Conservation (phyloP, 2,797 vertebrate species). For the Lepilemur ruficaudatus region DNA sequence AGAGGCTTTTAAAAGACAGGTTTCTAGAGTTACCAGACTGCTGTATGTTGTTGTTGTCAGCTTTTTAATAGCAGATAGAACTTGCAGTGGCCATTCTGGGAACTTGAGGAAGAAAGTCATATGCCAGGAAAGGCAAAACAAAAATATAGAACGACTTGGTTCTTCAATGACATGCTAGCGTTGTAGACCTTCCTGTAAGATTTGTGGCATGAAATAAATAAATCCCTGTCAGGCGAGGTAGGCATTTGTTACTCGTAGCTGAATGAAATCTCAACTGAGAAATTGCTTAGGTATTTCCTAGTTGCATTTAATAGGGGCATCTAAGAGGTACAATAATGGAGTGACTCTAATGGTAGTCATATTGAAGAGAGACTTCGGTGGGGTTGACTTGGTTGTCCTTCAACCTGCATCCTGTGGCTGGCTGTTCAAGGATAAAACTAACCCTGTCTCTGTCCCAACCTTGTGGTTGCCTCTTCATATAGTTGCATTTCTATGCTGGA, state of each 20-base stretch:
- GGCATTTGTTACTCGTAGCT: not conserved
- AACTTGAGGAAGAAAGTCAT: not conserved
- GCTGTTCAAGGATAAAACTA: not conserved
- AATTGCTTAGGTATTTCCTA: not conserved
- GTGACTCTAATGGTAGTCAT: not conserved
- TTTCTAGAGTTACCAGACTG: not conserved
- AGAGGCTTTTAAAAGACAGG: constrained; percentile 10
- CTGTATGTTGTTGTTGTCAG: not conserved
- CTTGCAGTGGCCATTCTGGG: not conserved
- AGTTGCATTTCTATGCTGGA: not conserved
- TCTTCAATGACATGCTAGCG: not conserved
- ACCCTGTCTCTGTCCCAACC: not conserved
- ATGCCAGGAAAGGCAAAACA: not conserved
- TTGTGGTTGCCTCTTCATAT: not conserved
- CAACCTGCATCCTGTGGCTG: not conserved
- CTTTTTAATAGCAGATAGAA: not conserved
- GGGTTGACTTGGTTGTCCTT: not conserved
- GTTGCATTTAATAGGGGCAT: not conserved
- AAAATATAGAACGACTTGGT: not conserved
- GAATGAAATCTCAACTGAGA: not conserved
- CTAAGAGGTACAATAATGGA: not conserved
- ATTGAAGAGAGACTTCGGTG: not conserved
- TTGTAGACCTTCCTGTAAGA: not conserved
- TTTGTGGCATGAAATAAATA: not conserved
- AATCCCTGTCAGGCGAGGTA: not conserved